Conservation (phyloP, 2,797 vertebrate species). For the Miichthys miiuy region DNA sequence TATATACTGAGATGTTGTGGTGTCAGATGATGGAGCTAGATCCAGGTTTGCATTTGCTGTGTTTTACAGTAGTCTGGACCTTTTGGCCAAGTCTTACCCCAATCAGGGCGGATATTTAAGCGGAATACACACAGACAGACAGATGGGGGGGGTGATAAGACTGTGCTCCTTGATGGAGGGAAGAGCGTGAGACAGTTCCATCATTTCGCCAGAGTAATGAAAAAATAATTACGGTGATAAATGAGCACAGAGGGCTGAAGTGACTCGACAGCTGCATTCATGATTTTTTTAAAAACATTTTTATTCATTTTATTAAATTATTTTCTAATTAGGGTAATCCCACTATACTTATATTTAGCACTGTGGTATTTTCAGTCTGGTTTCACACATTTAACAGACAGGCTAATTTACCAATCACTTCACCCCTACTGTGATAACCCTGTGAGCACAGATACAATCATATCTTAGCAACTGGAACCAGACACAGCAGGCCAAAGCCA, state of each 20-base stretch:
- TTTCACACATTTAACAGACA: conserved; percentile 6
- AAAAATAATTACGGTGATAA: conserved; percentile 18
- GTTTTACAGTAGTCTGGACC: background rate
- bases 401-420: background rate
- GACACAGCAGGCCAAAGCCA: background rate
- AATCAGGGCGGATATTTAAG: background rate
- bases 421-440: background rate
- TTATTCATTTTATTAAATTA: background rate
- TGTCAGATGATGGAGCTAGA: conserved; percentile 1
- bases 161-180: background rate
- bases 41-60: background rate
- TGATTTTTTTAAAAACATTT: background rate
- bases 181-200: background rate
- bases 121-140: conserved; percentile 12
- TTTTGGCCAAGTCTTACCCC: background rate
- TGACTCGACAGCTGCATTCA: conserved; percentile 10
- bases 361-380: conserved; percentile 15
- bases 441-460: background rate
- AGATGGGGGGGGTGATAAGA: background rate
- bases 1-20: conserved; percentile 3
- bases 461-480: background rate
- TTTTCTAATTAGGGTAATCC: background rate
- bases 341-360: background rate
- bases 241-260: conserved; percentile 7
- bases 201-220: conserved; percentile 22